Conservation (phyloP, 2,888 invertebrate species). For the Temnothorax unifasciatus region DNA sequence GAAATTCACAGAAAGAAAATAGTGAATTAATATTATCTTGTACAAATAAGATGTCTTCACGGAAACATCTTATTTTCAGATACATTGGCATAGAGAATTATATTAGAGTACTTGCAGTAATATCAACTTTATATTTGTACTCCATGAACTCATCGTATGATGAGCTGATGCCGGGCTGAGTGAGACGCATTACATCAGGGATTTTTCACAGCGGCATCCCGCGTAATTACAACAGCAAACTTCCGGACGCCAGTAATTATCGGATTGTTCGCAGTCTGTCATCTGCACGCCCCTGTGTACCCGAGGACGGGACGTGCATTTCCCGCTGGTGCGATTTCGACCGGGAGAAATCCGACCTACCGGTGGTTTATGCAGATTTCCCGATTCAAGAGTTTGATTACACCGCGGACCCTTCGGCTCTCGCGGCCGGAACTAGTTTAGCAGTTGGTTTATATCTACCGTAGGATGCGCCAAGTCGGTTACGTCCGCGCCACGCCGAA, state of each 20-base stretch:
- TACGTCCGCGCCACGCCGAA: slow-evolving; percentile 17
- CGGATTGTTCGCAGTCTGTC: slow-evolving; percentile 60
- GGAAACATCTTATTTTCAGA: neutral
- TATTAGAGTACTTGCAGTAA: neutral
- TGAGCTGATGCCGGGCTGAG: neutral
- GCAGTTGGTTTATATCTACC: slow-evolving; percentile 65
- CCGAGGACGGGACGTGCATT: slow-evolving; percentile 25
- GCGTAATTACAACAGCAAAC: slow-evolving; percentile 57
- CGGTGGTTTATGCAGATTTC: slow-evolving; percentile 70
- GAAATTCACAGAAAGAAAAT: neutral
- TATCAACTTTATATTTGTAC: slow-evolving; percentile 4
- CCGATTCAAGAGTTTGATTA: slow-evolving; percentile 75
- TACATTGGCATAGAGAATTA: neutral
- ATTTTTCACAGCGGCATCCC: slow-evolving; percentile 45
- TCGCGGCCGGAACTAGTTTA: slow-evolving; percentile 69
- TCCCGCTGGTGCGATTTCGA: slow-evolving; percentile 19
- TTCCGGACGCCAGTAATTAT: slow-evolving; percentile 66
- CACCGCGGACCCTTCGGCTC: slow-evolving; percentile 63
- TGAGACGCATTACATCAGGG: slow-evolving; percentile 31
- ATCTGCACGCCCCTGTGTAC: slow-evolving; percentile 35
- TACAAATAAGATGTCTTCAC: neutral
- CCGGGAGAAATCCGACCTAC: slow-evolving; percentile 45
- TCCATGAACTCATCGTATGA: neutral
- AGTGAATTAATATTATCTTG: neutral
- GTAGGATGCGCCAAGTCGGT: slow-evolving; percentile 45